A percentile compares a stretch with the other conserved stretches of the same genome.
Evolutionary conservation across 2,888 invertebrate genomes (phyloP).

Genomic region (Thymelicus lineola): DNA sequence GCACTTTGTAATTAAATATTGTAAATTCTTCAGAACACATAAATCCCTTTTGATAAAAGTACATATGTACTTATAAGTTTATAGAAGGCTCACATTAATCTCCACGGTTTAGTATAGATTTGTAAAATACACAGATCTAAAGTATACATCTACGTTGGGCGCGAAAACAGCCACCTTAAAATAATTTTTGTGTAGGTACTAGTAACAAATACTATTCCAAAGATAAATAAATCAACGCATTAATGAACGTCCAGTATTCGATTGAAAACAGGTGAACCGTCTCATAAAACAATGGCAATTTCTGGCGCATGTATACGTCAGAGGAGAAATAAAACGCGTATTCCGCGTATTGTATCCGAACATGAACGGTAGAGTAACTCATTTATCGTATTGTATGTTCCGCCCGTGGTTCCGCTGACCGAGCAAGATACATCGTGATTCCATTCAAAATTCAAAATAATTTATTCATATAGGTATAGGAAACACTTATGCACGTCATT

Average conservation of each 20-base stretch:
- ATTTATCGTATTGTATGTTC: slow-evolving; percentile 59
- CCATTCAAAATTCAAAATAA: too few species aligned
- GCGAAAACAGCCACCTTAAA: slow-evolving; percentile 10
- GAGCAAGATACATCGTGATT: slow-evolving; percentile 53
- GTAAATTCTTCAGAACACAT: too few species aligned
- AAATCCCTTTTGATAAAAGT: too few species aligned
- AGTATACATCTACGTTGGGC: too few species aligned
- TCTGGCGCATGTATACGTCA: slow-evolving; percentile 43
- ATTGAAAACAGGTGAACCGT: slow-evolving; percentile 55
- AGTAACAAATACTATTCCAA: slow-evolving; percentile 18
- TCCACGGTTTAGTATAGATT: too few species aligned
- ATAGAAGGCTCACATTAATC: too few species aligned
- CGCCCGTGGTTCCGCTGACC: too few species aligned
- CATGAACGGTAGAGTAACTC: slow-evolving; percentile 65
- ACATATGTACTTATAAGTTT: too few species aligned
- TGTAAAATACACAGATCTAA: too few species aligned
- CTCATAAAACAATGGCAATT: slow-evolving; percentile 35
- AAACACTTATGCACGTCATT: too few species aligned
- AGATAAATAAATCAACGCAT: slow-evolving; percentile 52
- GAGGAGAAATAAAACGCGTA: slow-evolving; percentile 37
- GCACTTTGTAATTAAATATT: too few species aligned
- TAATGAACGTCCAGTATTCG: slow-evolving; percentile 52
- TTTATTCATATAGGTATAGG: too few species aligned
- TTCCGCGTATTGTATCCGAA: slow-evolving; percentile 47
- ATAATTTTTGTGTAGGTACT: slow-evolving; percentile 45